These are phyloP conservation scores for Macrotis lagotis DNA, from an alignment of 2,113 vertebrate species.

Conservation along the genomic window DNA sequence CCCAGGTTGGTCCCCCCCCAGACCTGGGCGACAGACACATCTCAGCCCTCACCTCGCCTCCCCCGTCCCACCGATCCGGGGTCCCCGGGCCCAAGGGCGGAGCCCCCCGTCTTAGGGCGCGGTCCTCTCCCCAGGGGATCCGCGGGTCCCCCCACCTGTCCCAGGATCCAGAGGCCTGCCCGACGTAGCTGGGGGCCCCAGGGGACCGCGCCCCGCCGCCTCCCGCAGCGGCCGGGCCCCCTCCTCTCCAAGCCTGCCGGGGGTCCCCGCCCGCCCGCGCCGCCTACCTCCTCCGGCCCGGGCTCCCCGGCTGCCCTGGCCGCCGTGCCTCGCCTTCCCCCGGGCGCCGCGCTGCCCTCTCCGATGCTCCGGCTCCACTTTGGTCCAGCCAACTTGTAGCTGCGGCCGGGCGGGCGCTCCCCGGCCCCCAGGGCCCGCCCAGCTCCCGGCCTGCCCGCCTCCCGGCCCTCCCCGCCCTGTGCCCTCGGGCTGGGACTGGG, in stretches of 20 bases:
- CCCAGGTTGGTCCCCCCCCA: fast-evolving
- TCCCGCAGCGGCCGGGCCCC: too few relatives aligned
- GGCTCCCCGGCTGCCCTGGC: background rate
- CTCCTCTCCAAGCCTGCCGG: too few relatives aligned
- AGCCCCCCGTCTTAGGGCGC: background rate
- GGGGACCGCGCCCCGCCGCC: too few relatives aligned
- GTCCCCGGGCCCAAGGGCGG: background rate
- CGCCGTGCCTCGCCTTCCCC: too few relatives aligned
- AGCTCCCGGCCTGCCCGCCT: too few relatives aligned
- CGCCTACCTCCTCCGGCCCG: background rate
- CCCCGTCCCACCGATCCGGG: background rate
- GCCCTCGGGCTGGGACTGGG: background rate
- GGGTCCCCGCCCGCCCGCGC: too few relatives aligned
- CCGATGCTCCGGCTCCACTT: background rate
- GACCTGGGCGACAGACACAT: background rate
- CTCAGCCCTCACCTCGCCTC: background rate
- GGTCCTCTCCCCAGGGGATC: background rate
- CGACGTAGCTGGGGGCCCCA: too few relatives aligned
- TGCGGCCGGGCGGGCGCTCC: background rate
- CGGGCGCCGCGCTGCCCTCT: background rate
- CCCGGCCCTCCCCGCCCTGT: background rate
- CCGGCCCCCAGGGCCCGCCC: too few relatives aligned
- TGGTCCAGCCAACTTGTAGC: background rate
- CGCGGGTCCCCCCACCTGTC: background rate
- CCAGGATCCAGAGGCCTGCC: too few relatives aligned